These are phyloP conservation scores for Aproaerema taeniolella DNA, from an alignment of 2,888 invertebrate species.

Conservation along the genomic window DNA sequence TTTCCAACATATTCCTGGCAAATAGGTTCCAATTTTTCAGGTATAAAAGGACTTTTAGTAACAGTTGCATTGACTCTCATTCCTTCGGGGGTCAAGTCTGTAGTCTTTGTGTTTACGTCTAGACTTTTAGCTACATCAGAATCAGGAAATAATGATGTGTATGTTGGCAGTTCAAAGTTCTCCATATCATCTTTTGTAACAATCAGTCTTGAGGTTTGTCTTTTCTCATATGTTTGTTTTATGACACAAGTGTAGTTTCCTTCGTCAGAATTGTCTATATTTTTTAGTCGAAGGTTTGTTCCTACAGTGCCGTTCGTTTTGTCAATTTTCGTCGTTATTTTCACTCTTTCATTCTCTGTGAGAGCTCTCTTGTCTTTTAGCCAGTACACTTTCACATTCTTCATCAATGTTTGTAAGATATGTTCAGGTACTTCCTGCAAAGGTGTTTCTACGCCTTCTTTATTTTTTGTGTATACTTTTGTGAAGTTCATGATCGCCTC, in stretches of 20 bases:
- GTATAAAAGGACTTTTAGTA: conserved; percentile 26
- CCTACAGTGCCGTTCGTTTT: conserved; percentile 57
- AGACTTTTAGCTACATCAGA: conserved; percentile 39
- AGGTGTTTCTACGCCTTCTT: conserved; percentile 52
- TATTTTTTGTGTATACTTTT: conserved; percentile 57
- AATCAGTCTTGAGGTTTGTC: conserved; percentile 51
- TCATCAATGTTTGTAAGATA: conserved; percentile 56
- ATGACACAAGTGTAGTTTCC: conserved; percentile 67
- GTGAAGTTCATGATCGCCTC: conserved; percentile 67
- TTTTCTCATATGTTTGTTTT: conserved; percentile 62
- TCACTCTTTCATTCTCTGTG: conserved; percentile 39
- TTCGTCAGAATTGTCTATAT: conserved; percentile 42
- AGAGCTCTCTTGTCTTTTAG: conserved; percentile 51
- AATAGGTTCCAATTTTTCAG: conserved; percentile 69
- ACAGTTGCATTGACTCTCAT: conserved; percentile 35
- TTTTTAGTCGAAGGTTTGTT: conserved; percentile 52
- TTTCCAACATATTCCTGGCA: conserved; percentile 90
- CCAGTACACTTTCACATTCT: conserved; percentile 66
- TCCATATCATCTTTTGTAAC: conserved; percentile 74
- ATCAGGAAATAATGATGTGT: conserved; percentile 47
- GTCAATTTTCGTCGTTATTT: conserved; percentile 55
- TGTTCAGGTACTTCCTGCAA: conserved; percentile 58
- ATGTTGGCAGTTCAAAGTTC: conserved; percentile 50
- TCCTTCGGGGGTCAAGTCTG: conserved; percentile 45
- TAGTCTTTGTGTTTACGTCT: conserved; percentile 47